Conservation (phyloP, 2,888 invertebrate species). For the Brachyptera putata region DNA sequence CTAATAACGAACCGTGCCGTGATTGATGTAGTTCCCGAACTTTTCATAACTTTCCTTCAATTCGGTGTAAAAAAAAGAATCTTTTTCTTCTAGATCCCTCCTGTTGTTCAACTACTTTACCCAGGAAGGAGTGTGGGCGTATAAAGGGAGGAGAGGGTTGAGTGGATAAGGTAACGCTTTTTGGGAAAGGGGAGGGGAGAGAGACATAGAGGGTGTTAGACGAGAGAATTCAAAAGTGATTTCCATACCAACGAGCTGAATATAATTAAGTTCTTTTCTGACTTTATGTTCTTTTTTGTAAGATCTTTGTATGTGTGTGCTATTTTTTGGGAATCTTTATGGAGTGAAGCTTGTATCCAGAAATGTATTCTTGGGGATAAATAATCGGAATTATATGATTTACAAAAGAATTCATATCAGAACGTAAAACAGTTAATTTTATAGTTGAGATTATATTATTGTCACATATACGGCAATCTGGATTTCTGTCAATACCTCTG, state of each 20-base stretch:
- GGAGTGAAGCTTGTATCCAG: too few relatives aligned
- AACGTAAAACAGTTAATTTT: too few relatives aligned
- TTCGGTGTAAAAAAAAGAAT: not conserved
- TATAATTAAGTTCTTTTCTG: not conserved
- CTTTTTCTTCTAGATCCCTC: not conserved
- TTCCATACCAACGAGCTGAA: not conserved
- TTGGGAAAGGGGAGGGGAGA: too few relatives aligned
- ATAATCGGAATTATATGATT: too few relatives aligned
- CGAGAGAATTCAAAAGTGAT: constrained; percentile 1
- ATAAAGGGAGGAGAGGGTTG: too few relatives aligned
- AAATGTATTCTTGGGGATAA: too few relatives aligned
- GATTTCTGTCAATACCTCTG: too few relatives aligned
- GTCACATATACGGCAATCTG: too few relatives aligned
- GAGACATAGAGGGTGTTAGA: not conserved
- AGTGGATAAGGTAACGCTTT: not conserved
- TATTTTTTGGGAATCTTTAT: too few relatives aligned
- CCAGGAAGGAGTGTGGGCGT: not conserved
- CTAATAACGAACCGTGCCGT: not conserved
- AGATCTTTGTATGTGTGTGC: too few relatives aligned
- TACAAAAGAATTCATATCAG: too few relatives aligned
- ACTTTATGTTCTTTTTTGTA: constrained; percentile 1
- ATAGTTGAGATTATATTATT: too few relatives aligned
- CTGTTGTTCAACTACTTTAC: not conserved
- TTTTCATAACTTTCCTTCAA: not conserved
- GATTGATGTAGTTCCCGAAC: not conserved